Conservation (phyloP, 2,888 invertebrate genomes). For the Perizoma affinitatum region DNA sequence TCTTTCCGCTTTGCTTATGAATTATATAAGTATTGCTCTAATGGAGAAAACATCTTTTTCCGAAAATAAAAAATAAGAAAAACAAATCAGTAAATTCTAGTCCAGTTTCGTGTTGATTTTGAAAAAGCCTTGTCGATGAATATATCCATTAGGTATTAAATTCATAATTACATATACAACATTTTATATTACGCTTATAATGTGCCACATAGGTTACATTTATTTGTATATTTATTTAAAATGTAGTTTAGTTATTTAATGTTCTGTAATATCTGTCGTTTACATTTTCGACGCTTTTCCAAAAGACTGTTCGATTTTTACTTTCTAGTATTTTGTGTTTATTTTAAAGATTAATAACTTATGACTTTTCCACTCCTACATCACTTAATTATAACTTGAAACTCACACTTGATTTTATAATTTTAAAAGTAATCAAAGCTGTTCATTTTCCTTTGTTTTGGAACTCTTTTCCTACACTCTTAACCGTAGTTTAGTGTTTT, state of each 20-base stretch:
- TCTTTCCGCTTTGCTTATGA: too few relatives aligned
- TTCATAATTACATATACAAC: neutral
- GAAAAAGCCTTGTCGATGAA: neutral
- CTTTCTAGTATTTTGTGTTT: conserved; percentile 5
- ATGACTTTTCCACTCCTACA: conserved; percentile 24
- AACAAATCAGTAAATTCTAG: neutral
- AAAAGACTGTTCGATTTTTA: conserved; percentile 2
- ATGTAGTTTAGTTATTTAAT: neutral
- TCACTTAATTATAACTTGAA: conserved; percentile 15
- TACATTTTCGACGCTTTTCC: neutral
- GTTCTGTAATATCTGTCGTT: neutral
- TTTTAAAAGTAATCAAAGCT: neutral
- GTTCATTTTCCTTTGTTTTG: neutral
- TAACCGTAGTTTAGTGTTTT: conserved; percentile 39
- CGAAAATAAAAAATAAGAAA: too few relatives aligned
- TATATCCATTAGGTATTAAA: neutral
- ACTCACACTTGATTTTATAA: neutral
- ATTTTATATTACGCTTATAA: conserved; percentile 34
- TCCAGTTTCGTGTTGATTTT: neutral
- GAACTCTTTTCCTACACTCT: neutral
- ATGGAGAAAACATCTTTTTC: too few relatives aligned
- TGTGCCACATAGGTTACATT: conserved; percentile 35
- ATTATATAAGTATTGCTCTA: too few relatives aligned
- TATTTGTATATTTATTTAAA: conserved; percentile 1
- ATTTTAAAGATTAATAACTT: neutral